phyloP scores from a whole-genome alignment of 2,797 vertebrate genomes.

The Coregonus suidteri region DNA sequence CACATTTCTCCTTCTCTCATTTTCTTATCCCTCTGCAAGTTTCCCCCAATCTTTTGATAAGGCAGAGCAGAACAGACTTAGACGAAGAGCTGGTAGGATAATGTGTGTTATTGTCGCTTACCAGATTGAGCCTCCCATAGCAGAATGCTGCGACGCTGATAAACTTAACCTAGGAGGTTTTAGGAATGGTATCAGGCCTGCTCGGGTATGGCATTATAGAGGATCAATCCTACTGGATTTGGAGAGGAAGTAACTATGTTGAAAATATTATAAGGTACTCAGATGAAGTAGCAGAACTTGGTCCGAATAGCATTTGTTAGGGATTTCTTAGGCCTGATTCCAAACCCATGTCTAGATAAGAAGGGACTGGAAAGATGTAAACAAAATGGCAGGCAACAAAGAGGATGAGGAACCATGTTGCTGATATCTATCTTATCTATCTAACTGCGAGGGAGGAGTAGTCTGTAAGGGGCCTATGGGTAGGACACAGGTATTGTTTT shows the following conservation, averaged over 20 bases:
- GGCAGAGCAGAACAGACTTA: conserved; percentile 33
- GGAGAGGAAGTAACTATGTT: conserved; percentile 7
- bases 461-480: neutral
- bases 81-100: conserved; percentile 35
- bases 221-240: conserved; percentile 17
- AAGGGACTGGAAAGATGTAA: conserved; percentile 20
- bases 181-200: conserved; percentile 25
- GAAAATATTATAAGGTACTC: neutral
- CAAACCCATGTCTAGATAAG: conserved; percentile 3
- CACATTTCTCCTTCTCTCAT: conserved; percentile 19
- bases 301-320: conserved; percentile 14
- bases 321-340: neutral
- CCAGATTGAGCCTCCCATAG: conserved; percentile 49
- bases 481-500: neutral
- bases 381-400: too few species aligned
- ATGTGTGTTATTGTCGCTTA: conserved; percentile 48
- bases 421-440: neutral
- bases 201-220: conserved; percentile 30
- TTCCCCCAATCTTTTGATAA: conserved; percentile 47
- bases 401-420: too few species aligned
- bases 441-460: neutral
- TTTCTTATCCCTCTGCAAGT: conserved; percentile 15
- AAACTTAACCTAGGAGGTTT: conserved; percentile 43
- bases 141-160: conserved; percentile 40
- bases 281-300: neutral